These are phyloP conservation scores for Crocallis elinguaria DNA, from an alignment of 2,888 invertebrate species.

Conservation along the genomic window DNA sequence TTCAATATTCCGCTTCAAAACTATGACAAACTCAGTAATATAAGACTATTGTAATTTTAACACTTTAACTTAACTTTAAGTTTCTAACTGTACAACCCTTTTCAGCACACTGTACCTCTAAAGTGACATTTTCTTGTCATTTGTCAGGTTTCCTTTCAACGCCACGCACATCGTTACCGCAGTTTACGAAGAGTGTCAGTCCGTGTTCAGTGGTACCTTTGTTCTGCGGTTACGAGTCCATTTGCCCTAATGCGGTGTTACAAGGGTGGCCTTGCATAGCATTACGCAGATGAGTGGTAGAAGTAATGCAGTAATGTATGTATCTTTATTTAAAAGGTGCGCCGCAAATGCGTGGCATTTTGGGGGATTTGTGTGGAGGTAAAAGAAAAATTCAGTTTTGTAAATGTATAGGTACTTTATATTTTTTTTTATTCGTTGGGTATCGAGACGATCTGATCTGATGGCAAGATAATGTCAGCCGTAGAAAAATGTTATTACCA, in stretches of 20 bases:
- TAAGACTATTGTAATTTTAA: no score
- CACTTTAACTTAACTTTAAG: no score
- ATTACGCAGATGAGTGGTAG: constrained; percentile 9
- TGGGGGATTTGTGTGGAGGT: neutral
- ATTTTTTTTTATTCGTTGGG: no score
- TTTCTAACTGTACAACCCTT: neutral
- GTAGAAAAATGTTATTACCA: no score
- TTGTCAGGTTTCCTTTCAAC: constrained; percentile 19
- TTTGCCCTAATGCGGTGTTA: constrained; percentile 19
- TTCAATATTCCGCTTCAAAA: no score
- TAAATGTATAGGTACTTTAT: no score
- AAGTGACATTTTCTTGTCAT: constrained; percentile 8
- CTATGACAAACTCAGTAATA: no score
- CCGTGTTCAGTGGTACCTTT: neutral
- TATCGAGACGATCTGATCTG: no score
- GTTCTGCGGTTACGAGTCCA: constrained; percentile 13
- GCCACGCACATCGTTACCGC: constrained; percentile 12
- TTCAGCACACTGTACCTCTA: neutral
- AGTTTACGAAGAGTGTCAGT: neutral
- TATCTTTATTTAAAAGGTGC: neutral
- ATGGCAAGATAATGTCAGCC: no score
- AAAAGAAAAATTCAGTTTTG: neutral
- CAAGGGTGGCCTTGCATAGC: constrained; percentile 6
- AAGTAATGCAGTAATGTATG: constrained; percentile 8
- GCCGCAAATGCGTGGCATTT: neutral